phyloP scores from a whole-genome alignment of 2,888 invertebrate species.

The Chironomus riparius region DNA sequence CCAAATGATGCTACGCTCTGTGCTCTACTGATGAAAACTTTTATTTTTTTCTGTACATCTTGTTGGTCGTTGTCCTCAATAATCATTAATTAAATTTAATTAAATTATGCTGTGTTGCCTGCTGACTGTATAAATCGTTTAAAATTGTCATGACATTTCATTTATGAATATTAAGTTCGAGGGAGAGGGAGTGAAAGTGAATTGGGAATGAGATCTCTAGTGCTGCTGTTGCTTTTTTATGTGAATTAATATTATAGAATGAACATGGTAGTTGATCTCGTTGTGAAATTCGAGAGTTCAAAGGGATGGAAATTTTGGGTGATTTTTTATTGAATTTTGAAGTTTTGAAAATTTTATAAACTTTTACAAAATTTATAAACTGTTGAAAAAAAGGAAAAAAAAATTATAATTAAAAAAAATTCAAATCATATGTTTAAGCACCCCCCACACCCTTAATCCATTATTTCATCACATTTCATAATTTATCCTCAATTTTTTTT shows the following conservation, averaged over 20 bases:
- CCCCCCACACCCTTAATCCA: too few relatives aligned
- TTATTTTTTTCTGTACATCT: not conserved
- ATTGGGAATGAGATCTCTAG: not conserved
- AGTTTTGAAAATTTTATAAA: too few relatives aligned
- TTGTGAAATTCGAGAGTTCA: not conserved
- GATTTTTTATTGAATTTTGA: too few relatives aligned
- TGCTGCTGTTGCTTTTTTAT: too few relatives aligned
- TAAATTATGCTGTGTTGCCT: not conserved
- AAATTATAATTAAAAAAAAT: too few relatives aligned
- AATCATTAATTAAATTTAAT: constrained; percentile 9
- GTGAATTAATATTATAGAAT: not conserved
- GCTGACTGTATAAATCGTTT: constrained; percentile 14
- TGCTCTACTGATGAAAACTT: too few relatives aligned
- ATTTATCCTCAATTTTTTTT: too few relatives aligned
- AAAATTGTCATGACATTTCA: constrained; percentile 12
- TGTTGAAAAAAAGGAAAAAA: too few relatives aligned
- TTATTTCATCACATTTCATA: too few relatives aligned
- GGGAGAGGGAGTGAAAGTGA: not conserved
- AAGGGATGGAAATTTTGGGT: not conserved
- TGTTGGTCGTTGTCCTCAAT: not conserved
- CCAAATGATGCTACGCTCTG: too few relatives aligned
- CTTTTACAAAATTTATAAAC: too few relatives aligned
- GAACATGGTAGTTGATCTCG: not conserved
- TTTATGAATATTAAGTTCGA: not conserved
- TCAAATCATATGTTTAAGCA: too few relatives aligned